Evolutionary conservation across 2,113 vertebrate species (phyloP).

Genomic region (Helogale parvula): DNA sequence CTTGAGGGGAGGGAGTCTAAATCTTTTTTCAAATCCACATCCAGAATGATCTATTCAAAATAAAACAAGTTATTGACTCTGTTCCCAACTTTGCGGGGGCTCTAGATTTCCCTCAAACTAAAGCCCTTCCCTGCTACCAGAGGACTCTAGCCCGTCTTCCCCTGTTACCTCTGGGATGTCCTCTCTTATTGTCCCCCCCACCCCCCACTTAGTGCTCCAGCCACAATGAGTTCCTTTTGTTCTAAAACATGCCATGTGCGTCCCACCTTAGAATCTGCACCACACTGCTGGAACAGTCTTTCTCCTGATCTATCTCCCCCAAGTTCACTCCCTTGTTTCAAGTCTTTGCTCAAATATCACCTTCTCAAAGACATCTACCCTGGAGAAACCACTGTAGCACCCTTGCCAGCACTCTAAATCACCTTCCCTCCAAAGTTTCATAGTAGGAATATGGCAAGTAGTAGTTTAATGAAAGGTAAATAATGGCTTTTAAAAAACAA

Average conservation of each 20-base stretch:
- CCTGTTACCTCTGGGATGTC: neutral
- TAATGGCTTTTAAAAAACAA: neutral
- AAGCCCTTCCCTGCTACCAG: neutral
- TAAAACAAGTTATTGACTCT: neutral
- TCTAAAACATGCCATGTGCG: neutral
- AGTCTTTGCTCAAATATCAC: neutral
- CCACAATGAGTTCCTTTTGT: neutral
- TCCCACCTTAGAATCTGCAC: no score
- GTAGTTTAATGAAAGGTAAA: neutral
- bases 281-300: neutral
- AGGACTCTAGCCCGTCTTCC: neutral
- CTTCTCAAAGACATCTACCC: neutral
- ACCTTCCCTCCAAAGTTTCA: neutral
- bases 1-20: neutral
- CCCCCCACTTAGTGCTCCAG: neutral
- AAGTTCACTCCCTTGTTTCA: neutral
- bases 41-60: neutral
- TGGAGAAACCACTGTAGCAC: neutral
- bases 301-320: no score
- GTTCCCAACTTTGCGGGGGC: neutral
- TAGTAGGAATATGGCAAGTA: neutral
- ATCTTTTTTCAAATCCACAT: neutral
- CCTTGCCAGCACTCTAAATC: neutral
- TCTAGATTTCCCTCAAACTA: neutral
- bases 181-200: neutral